Percentiles rank a stretch among this genome's conserved stretches.
phyloP scores from a whole-genome alignment of 2,113 vertebrate genomes.

The Oreotrochilus melanogaster region DNA sequence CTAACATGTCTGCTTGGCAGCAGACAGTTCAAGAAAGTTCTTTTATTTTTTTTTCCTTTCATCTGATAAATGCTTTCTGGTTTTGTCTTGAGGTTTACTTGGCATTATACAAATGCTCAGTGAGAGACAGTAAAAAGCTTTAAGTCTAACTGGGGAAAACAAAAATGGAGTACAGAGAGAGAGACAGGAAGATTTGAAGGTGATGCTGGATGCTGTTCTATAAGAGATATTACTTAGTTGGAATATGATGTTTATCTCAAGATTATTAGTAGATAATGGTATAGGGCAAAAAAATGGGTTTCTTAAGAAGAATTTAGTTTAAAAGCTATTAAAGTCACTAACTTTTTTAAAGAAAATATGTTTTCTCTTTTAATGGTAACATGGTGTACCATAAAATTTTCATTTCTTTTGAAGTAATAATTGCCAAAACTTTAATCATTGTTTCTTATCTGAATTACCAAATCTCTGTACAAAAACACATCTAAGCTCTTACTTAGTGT shows the following conservation, averaged over 20 bases:
- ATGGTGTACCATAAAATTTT: background rate
- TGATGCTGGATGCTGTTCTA: background rate
- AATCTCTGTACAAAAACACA: background rate
- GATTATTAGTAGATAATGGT: background rate
- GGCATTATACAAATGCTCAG: background rate
- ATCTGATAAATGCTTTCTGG: background rate
- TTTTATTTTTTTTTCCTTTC: background rate
- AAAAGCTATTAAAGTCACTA: background rate
- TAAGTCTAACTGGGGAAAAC: background rate
- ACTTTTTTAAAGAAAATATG: background rate
- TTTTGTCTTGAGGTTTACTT: background rate
- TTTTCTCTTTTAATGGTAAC: background rate
- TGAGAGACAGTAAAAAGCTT: background rate
- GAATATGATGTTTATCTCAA: background rate
- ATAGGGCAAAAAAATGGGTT: background rate
- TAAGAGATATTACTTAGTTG: background rate
- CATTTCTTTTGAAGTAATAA: background rate
- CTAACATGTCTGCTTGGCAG: background rate
- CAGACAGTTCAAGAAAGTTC: accelerated
- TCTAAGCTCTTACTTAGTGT: background rate
- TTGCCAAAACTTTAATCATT: background rate
- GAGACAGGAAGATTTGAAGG: background rate
- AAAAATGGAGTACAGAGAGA: background rate
- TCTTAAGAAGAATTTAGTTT: background rate
- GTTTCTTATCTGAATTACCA: background rate